Base-by-base conservation (phyloP, 2,797 vertebrate species). In the Sebastiscus albofasciatus region DNA sequence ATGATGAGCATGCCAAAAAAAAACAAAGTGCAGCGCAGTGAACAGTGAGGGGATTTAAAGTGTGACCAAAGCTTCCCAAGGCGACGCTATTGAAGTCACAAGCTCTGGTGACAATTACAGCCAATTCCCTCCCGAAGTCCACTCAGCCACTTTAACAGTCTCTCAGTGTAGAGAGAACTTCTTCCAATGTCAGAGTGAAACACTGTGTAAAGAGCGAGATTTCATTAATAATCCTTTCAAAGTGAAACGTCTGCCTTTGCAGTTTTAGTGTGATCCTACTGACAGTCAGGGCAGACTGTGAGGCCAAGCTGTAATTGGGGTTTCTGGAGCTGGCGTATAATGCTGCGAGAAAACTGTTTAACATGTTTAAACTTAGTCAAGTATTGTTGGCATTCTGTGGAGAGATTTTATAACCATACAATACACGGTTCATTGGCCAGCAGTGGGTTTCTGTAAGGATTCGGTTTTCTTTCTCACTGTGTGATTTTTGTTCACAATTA, bases 201-300 rank as follows among this genome's bases (percentile, higher is more conserved):
- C 83, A 85, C 80, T 87, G 84, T 89, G 82, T 89, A 89, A 91
- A 91, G 88, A 92, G 86, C 81, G 79, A 93, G 84, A 90, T 93
- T 93, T 93, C 85, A 93, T 92, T 92, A 93, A 92, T 93, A 93
- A 94, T 92, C 89, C 90, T 88, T 94, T 93, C 87, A 92, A 92
- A 91, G 89, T 91, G 90, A 92, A 92, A 89, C 72, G 83, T 91
- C 90, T 90, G 85, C 78, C 87, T 88, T 84, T 84, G 90, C 92
- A 88, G 82, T 91, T 90, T 92, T 77, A 83, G 75, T 83, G 77
- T 88, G 89, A 92, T 91, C 85, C 77, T 12, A 65, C 90, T 85
- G 89, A 94, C 91, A 88, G 90, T 81, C 80, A 36, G 87, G 83
- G 84, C 87, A 82, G 70, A 64, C 87, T 89, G 71, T 34, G 72